Evolutionary conservation across 2,113 vertebrate species (phyloP), one percentile per base, ranked within the genome.

Genomic region (Alligator mississippiensis): DNA sequence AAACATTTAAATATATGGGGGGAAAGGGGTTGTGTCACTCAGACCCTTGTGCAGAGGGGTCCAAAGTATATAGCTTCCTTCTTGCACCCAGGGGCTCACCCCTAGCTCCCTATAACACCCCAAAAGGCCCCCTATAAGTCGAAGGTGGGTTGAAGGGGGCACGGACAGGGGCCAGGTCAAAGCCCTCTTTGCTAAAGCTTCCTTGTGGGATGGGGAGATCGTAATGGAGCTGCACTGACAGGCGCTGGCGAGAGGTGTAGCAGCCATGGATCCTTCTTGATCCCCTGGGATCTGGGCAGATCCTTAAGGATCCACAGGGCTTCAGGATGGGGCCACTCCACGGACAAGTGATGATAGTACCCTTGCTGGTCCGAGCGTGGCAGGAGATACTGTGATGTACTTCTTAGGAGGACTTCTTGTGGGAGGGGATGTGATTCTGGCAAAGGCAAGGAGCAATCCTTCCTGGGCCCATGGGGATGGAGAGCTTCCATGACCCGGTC

Each of bases 171-270:
- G 38, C 38, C 38, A 47, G 47, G 47, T 47, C 47, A 8, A 47
- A 47, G 47, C 47, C 47, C 47, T 47, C 47, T 47, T 47, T 47
- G 47, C 47, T 47, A 89, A 89, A 90, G 9, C 70, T 90, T 87
- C 90, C 34, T 70, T 90, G 74, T 81, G 85, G 85, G 82, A 72
- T 91, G 90, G 93, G 68, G 95, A 82, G 34, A 93, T 84, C 80
- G 58, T 85, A 70, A 64, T 80, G 77, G 61, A 93, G 84, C 77
- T 63, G 60, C 80, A 0, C 0, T 27, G 74, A 59, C 18, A 30
- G 85, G 81, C 76, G 88, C 87, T 88, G 64, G 22, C 28, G 88
- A 34, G 58, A 76, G 76, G 64, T 78, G 82, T 80, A 80, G 84
- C 5, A 21, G 68, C 72, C 28, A 18, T 59, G 66, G 59, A 78